phyloP scores from a whole-genome alignment of 2,113 vertebrate species.

The Notothenia coriiceps region DNA sequence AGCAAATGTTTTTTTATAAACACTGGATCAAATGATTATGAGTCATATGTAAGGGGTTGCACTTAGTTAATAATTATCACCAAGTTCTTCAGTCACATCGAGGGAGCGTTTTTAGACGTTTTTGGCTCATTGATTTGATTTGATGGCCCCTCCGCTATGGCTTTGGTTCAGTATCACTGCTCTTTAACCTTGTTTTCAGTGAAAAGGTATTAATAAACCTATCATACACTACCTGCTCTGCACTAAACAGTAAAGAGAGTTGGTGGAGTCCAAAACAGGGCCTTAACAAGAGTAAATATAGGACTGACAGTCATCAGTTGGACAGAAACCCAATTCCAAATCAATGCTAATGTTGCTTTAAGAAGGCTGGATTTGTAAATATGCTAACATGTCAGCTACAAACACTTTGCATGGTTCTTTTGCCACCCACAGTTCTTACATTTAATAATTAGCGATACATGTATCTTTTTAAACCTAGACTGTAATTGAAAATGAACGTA shows the following conservation, averaged over 20 bases:
- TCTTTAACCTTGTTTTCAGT: not conserved
- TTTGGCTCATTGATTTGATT: not conserved
- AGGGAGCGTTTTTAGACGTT: not conserved
- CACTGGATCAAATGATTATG: not conserved
- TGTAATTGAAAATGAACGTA: no score
- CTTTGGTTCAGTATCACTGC: constrained; percentile 2
- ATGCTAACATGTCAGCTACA: no score
- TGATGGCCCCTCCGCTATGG: not conserved
- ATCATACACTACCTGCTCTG: not conserved
- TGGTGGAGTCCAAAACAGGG: not conserved
- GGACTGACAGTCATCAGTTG: not conserved
- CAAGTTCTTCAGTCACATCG: no score
- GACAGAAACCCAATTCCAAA: not conserved
- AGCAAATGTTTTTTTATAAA: not conserved
- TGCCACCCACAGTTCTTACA: no score
- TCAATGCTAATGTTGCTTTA: no score
- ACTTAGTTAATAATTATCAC: not conserved
- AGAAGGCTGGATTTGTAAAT: no score
- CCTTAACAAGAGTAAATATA: not conserved
- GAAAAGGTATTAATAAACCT: not conserved
- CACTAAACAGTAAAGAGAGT: not conserved
- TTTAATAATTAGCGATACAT: no score
- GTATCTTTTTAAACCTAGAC: no score
- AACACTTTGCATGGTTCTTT: no score
- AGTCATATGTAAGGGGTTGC: not conserved